Evolutionary conservation across 2,797 vertebrate genomes (phyloP).

Genomic region (Adrianichthys oophorus): DNA sequence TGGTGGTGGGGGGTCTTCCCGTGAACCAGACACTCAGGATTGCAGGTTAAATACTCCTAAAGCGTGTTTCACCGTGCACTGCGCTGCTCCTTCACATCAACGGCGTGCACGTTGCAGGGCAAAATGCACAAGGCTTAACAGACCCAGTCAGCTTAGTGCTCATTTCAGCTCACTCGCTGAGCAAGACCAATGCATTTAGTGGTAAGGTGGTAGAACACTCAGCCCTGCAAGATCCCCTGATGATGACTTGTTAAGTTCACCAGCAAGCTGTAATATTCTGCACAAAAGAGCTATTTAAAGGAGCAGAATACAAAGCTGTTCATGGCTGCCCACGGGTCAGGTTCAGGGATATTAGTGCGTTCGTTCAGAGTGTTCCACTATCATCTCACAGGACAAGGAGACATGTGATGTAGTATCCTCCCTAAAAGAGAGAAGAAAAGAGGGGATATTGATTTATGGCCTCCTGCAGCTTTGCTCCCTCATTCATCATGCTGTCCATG

Average conservation of each 20-base stretch:
- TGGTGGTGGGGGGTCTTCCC: too few relatives aligned
- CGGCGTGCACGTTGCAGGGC: too few relatives aligned
- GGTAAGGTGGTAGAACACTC: constrained; percentile 46
- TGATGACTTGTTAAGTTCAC: constrained; percentile 51
- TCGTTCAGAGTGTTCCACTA: constrained; percentile 54
- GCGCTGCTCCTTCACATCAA: too few relatives aligned
- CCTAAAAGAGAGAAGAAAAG: constrained; percentile 58
- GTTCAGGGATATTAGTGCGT: constrained; percentile 34
- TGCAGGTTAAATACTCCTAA: too few relatives aligned
- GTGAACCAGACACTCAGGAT: too few relatives aligned
- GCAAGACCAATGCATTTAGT: constrained; percentile 61
- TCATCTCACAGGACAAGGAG: constrained; percentile 59
- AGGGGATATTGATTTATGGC: constrained; percentile 75
- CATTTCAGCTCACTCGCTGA: constrained; percentile 72
- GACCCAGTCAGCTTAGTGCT: constrained; percentile 20
- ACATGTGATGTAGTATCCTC: constrained; percentile 52
- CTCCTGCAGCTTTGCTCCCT: constrained; percentile 59
- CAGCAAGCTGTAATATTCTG: constrained; percentile 35
- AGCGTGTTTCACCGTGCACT: too few relatives aligned
- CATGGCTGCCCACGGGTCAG: constrained; percentile 43
- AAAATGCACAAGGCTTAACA: too few relatives aligned
- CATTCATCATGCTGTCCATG: constrained; percentile 75
- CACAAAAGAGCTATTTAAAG: constrained; percentile 37
- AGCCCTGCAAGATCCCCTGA: constrained; percentile 43
- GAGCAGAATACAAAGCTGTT: constrained; percentile 21